Evolutionary conservation across 2,888 invertebrate genomes (phyloP), one percentile per base, ranked within the genome.

Genomic region (Xestia sexstrigata): DNA sequence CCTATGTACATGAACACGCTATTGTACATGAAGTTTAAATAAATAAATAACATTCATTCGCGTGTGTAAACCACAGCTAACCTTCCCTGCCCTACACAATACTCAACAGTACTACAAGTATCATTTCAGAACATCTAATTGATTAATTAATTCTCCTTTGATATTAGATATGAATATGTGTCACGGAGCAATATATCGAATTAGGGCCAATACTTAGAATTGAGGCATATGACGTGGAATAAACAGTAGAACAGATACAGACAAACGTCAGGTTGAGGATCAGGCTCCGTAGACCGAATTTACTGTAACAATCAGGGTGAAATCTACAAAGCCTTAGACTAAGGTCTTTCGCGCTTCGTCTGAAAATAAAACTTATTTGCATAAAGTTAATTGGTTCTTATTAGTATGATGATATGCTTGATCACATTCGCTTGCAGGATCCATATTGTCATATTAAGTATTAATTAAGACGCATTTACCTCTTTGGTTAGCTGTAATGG

Each of bases 61-160:
- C 7, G 0, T 20, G 5, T 26, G 5, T 60, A 15, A 67, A 58
- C 49, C 35, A 42, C 74, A 35, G n/a, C 0, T n/a, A 62, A 60
- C 69, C 39, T 45, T 52, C 9, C 9, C 63, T 52, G 45, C 11
- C 63, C n/a, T 13, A 47, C 17, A 30, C 6, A 66, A 52, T 39
- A 30, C 26, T 52, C 26, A 58, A 76, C 52, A 60, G 13, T 58
- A 45, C 39, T 7, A 49, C 23, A 30, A 20, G 30, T 80, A n/a
- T n/a, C 15, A 49, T 35, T 72, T 8, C 20, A 52, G 49, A 17
- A 66, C 11, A 23, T 66, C 9, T 49, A 60, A 72, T 70, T 78
- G 35, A 73, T 74, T 78, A 78, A 85, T 84, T 70, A 67, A 75
- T 75, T 77, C 23, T 63, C 62, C 66, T 85, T 85, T 70, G 83